A percentile compares a stretch with the other conserved stretches of the same genome.
Conservation (phyloP, 2,888 invertebrate genomes). For the Cephus nigrinus region DNA sequence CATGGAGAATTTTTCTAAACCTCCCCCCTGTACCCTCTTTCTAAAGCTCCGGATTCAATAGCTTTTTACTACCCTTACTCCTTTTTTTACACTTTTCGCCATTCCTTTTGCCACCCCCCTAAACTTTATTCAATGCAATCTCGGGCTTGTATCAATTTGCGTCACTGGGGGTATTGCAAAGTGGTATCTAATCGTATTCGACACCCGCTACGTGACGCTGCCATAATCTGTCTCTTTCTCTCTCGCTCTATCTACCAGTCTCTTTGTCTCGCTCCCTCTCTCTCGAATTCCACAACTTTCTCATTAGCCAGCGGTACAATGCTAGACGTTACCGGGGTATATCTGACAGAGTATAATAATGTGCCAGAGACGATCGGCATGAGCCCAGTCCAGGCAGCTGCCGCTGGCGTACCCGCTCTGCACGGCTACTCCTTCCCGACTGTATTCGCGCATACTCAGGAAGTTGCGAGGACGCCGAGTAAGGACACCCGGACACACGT, state of each 20-base stretch:
- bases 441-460: conserved; percentile 23
- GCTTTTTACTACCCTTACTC: background rate
- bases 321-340: conserved; percentile 45
- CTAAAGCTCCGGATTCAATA: background rate
- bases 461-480: conserved; percentile 19
- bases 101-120: background rate
- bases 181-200: background rate
- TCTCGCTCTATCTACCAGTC: background rate
- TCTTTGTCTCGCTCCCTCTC: background rate
- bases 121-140: background rate
- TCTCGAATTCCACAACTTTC: conserved; percentile 47
- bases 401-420: conserved; percentile 40
- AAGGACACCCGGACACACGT: conserved; percentile 18
- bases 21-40: conserved; percentile 3
- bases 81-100: background rate
- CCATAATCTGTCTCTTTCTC: conserved; percentile 7
- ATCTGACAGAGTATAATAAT: conserved; percentile 52
- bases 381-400: conserved; percentile 5
- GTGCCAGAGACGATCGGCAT: conserved; percentile 51
- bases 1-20: background rate
- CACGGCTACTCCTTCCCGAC: conserved; percentile 31
- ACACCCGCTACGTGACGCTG: background rate
- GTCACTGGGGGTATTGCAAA: background rate
- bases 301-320: conserved; percentile 62
- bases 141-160: background rate